These are phyloP conservation scores for Anolis apletophallus DNA, from an alignment of 2,797 vertebrate genomes.

Conservation along the genomic window DNA sequence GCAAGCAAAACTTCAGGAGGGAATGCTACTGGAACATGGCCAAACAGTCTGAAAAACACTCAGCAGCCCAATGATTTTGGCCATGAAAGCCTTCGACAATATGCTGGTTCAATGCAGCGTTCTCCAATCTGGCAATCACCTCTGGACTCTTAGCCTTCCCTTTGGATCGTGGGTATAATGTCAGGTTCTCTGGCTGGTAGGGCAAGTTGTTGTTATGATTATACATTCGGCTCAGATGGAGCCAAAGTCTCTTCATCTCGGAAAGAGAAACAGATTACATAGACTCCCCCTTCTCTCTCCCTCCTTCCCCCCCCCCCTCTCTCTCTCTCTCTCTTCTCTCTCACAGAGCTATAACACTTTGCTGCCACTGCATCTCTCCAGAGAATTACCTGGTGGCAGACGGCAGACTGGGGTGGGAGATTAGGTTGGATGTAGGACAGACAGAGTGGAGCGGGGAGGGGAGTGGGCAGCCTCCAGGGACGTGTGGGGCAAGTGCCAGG, in stretches of 20 bases:
- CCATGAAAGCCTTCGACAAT: too few species aligned
- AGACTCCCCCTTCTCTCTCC: not conserved
- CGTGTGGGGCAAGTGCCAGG: conserved; percentile 12
- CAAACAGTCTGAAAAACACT: too few species aligned
- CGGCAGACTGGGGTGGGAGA: conserved; percentile 43
- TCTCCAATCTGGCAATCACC: not conserved
- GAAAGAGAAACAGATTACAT: rapidly evolving
- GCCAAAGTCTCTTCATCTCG: not conserved
- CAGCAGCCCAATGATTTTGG: too few species aligned
- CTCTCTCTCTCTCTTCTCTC: too few species aligned
- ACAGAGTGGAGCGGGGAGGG: not conserved
- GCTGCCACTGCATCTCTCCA: not conserved
- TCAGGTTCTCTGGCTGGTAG: not conserved
- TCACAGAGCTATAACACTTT: not conserved
- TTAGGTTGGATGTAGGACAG: conserved; percentile 62
- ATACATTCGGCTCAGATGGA: not conserved
- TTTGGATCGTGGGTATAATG: too few species aligned
- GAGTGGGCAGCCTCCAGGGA: not conserved
- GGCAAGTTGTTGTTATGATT: not conserved
- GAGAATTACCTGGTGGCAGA: conserved; percentile 41
- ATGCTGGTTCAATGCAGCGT: too few species aligned
- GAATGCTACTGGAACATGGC: too few species aligned
- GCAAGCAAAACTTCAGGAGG: too few species aligned
- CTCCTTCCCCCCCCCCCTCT: too few species aligned
- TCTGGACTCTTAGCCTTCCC: too few species aligned